phyloP scores from a whole-genome alignment of 2,888 invertebrate species.

The Caenorhabditis macrosperma region DNA sequence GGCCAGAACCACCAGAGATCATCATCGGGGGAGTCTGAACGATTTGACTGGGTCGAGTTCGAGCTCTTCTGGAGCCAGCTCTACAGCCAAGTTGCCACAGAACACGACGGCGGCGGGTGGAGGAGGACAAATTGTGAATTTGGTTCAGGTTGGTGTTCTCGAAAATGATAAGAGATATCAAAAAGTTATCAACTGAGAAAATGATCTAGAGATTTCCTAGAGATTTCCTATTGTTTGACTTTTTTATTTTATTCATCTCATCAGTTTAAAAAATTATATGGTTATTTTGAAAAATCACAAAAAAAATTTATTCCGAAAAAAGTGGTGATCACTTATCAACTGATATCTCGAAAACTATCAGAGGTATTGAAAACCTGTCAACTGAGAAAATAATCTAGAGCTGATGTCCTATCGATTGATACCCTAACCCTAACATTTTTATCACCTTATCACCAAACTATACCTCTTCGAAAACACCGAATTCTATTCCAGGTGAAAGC shows the following conservation, averaged over 20 bases:
- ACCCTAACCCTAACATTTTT: not conserved
- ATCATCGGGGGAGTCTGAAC: constrained; percentile 21
- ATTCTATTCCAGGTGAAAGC: constrained; percentile 59
- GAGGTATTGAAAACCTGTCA: not conserved
- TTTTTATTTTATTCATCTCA: no score
- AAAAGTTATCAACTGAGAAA: not conserved
- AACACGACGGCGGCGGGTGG: not conserved
- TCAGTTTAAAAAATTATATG: no score
- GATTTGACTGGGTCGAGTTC: constrained; percentile 18
- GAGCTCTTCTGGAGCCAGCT: no score
- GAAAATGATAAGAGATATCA: not conserved
- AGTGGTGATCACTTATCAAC: no score
- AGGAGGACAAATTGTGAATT: constrained; percentile 65
- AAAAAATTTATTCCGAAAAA: no score
- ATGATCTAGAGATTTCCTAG: no score
- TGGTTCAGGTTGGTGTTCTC: constrained; percentile 59
- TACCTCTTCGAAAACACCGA: no score
- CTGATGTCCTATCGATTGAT: not conserved
- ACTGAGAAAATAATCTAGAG: not conserved
- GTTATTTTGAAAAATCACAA: no score
- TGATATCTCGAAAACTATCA: not conserved
- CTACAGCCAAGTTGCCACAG: no score
- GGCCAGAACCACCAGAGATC: constrained; percentile 7
- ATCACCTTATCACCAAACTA: not conserved
- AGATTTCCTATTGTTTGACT: no score